Percentiles rank a stretch among this genome's conserved stretches.
Evolutionary conservation across 2,888 invertebrate genomes (phyloP).

Genomic region (Dicranocentrus wangi): DNA sequence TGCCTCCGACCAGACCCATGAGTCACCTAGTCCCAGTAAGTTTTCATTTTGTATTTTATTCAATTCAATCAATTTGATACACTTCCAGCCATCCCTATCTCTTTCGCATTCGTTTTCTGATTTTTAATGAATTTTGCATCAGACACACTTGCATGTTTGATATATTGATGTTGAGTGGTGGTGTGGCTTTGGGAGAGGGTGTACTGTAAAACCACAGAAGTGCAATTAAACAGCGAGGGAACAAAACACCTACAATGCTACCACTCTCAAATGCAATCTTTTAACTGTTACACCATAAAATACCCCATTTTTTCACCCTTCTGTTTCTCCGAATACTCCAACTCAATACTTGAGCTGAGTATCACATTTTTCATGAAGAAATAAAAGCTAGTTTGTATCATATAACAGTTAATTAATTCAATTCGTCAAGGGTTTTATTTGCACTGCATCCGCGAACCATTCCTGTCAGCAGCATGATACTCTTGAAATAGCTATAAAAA

Average conservation of each 20-base stretch:
- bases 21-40: conserved; percentile 73
- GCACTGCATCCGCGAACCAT: conserved; percentile 43
- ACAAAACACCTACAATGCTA: neutral
- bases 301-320: neutral
- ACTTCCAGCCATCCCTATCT: conserved; percentile 26
- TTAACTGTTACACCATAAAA: neutral
- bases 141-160: conserved; percentile 2
- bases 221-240: conserved; percentile 34
- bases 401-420: conserved; percentile 66
- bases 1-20: conserved; percentile 59
- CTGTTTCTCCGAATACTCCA: neutral
- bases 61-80: conserved; percentile 52
- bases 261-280: neutral
- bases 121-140: conserved; percentile 13
- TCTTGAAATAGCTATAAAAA: neutral
- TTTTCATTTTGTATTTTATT: conserved; percentile 29
- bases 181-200: neutral
- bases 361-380: neutral
- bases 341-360: neutral
- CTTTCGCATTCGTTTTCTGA: neutral
- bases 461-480: conserved; percentile 65
- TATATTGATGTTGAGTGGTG: neutral
- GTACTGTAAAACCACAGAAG: conserved; percentile 37
- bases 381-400: conserved; percentile 17
- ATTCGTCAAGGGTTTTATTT: conserved; percentile 62